Conservation (phyloP, 23 tunicate genomes). For the Pegea sp. region DNA sequence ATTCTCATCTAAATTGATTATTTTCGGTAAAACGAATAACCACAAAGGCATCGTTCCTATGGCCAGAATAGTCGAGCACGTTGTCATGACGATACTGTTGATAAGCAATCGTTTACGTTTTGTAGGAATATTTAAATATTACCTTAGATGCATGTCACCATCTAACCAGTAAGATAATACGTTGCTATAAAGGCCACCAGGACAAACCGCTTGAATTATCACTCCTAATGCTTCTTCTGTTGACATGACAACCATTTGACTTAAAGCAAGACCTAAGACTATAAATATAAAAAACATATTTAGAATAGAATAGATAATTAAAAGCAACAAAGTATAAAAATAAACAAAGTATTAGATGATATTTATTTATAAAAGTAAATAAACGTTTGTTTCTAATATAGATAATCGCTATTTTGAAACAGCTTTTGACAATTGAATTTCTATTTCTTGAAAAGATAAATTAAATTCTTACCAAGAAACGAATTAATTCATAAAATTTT, state of each 20-base stretch:
- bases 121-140: no score
- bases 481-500: no score
- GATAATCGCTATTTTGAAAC: no score
- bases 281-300: not conserved
- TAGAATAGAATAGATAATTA: no score
- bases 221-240: conserved; percentile 28
- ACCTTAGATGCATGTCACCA: conserved; percentile 64
- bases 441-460: no score
- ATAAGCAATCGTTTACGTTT: no score
- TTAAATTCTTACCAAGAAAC: no score
- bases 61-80: conserved; percentile 5
- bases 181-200: conserved; percentile 69
- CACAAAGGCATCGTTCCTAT: conserved; percentile 18
- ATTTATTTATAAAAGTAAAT: no score
- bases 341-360: no score
- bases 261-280: conserved; percentile 31
- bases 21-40: conserved; percentile 29
- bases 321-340: no score
- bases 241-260: conserved; percentile 16
- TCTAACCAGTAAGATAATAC: conserved; percentile 55
- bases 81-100: conserved; percentile 14
- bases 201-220: conserved; percentile 28
- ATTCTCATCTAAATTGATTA: conserved; percentile 4
- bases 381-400: no score
- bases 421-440: no score